Base-by-base conservation (phyloP, 2,113 vertebrate genomes). In the Macquaria ambigua region DNA sequence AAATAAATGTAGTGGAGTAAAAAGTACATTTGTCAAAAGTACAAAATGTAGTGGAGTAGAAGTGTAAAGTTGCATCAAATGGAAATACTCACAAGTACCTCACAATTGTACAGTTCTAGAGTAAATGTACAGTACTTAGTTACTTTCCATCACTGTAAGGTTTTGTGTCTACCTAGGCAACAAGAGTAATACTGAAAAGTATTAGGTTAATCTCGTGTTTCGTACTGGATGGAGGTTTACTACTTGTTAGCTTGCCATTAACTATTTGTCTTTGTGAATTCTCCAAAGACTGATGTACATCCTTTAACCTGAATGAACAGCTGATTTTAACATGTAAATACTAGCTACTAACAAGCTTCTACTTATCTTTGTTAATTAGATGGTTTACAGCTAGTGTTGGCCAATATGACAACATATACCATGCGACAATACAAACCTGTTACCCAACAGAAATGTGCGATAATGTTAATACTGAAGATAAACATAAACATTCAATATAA, bases 281-380 rank as follows among this genome's bases (percentile, higher is more conserved):
- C 82, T 25, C 39, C 25, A 11, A 34, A 63, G 56, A 64, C 23
- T 28, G 11, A 75, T 62, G 16, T 10, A 25, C 34, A 52, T 6
- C 56, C 62, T 84, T 73, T 69, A 74, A 63, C 73, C 63, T 52
- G 37, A 53, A 59, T 62, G 6, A 72, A 71, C 74, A 74, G 66
- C 72, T 16, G 53, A 48, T 37, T 53, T 59, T 48, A 18, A 34
- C 41, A 39, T 62, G 55, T 11, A 61, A 48, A 16, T 11, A 23
- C 9, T 2, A 31, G 18, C 37, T 37, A 5, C 9, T 77, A 69
- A 84, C 59, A 8, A 70, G 81, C 39, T 34, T 31, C 23, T 8
- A 20, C 62, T 23, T 34, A 34, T 66, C 69, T 78, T 56, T 69
- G 52, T 78, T 77, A 82, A 85, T 72, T 52, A 66, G 41, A 46